Percentiles rank a stretch among this genome's conserved stretches.
phyloP scores from a whole-genome alignment of 2,888 invertebrate species.

The Cephonodes hylas region DNA sequence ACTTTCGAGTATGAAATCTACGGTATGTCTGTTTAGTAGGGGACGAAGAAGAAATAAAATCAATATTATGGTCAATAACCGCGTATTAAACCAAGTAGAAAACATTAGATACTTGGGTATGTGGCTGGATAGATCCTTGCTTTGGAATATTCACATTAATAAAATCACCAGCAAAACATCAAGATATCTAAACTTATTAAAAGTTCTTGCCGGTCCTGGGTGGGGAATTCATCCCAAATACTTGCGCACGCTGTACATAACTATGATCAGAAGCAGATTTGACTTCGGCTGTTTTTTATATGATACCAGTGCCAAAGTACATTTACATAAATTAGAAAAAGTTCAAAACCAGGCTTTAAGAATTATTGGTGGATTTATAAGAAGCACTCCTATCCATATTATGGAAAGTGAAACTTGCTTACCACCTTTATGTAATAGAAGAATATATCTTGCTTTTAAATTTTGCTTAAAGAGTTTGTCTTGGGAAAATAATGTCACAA shows the following conservation, averaged over 20 bases:
- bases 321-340: conserved; percentile 23
- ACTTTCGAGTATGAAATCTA: too few species aligned
- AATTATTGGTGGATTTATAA: background rate
- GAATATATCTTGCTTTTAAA: background rate
- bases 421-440: background rate
- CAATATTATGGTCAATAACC: too few species aligned
- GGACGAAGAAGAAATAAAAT: too few species aligned
- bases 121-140: background rate
- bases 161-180: background rate
- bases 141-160: background rate
- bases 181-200: conserved; percentile 23
- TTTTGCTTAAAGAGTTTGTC: too few species aligned
- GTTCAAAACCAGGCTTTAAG: conserved; percentile 21
- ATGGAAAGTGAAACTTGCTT: background rate
- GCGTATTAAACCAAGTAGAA: background rate
- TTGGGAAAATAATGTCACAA: too few species aligned
- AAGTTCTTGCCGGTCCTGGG: conserved; percentile 25
- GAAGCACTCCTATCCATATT: background rate
- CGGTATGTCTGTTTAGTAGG: too few species aligned
- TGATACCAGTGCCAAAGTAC: conserved; percentile 15
- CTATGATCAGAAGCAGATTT: conserved; percentile 26
- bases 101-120: background rate
- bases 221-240: conserved; percentile 35
- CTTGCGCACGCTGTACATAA: conserved; percentile 27
- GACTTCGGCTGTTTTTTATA: conserved; percentile 26